Evolutionary conservation across 1,140 invertebrate species (phyloP), one percentile per base, ranked within the genome.

Genomic region (Pogonomyrmex barbatus): DNA sequence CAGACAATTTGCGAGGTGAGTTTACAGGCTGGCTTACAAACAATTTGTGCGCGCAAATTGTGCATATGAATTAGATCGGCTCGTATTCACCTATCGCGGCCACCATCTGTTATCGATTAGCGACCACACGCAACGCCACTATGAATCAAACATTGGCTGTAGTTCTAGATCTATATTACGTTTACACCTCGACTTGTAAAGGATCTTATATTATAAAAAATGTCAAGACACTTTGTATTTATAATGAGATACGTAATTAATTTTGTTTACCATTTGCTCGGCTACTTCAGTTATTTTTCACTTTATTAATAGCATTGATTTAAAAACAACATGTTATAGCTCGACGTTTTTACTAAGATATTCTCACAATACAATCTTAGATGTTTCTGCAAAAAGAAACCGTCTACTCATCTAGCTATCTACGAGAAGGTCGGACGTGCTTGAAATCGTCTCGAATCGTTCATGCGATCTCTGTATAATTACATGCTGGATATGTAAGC

Each of bases 391-490:
- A 47, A 45, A 70, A 82, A 58, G 2, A 47, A 12, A 45, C 9
- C 33, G 3, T 24, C 24, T 24, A 24, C 52, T 68, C 47, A 68
- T 81, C 6, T 39, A 47, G n/a, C 12, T 58, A 73, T 39, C 54
- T 58, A 47, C 42, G 42, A 75, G 42, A 60, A 62, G 39, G 39
- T 54, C 50, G 24, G 47, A 14, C 62, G n/a, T 68, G 30, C 42
- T 17, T 30, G 8, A 71, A 33, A 70, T 83, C 14, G 4, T 60
- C 33, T n/a, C 6, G n/a, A 83, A 42, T 75, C 39, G 24, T 81
- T n/a, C 10, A 47, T 60, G 30, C 68, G 33, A 75, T 62, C 79
- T 73, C 39, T 58, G n/a, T 9, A 12, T 75, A 75, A 83, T 73
- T 73, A 75, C 8, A 50, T 36, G 54, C 30, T n/a, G 65, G 6